Base-by-base conservation (phyloP, 2,797 vertebrate species). In the Phrynocephalus forsythii region DNA sequence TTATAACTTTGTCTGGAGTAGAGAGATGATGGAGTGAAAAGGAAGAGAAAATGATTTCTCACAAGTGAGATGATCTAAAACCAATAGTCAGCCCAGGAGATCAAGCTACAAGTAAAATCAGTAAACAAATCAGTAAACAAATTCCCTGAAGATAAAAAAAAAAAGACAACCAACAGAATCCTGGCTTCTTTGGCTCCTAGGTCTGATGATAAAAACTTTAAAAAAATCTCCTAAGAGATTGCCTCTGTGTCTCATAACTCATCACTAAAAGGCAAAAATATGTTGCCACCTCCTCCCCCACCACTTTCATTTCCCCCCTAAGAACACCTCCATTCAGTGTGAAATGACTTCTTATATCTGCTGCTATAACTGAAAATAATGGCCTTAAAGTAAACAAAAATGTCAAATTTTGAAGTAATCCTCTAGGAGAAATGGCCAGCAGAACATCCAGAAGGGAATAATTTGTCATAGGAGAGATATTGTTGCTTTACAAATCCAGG, bases 381-480 rank as follows among this genome's bases (percentile, higher is more conserved):
- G 90, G 77, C 89, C 88, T 92, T 89, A 93, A 94, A 86, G 91
- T 92, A 92, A 91, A 92, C 67, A 88, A 93, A 95, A 94, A 72
- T 83, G 75, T 88, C 87, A 93, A 95, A 94, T 94, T 94, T 92
- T 94, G 92, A 94, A 76, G 66, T 90, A 92, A 72, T 30, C 84
- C 93, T 94, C 92, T 93, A 87, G 84, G 86, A 94, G 84, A 95
- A 94, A 94, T 68, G 28, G 92, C 86, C 85, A 92, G 89, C 91
- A 16, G 22, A 63, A 28, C 66, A 82, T 26, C 6, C 26, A 90
- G 88, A 95, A 93, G 91, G 72, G 87, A 92, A 91, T 88, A 90
- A 95, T 95, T 91, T 92, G 87, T 94, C 92, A 92, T 16, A 71
- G 87, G 80, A 94, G 30, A 92, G 93, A 90, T 48, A 88, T 90